Conservation (phyloP, 2,888 invertebrate species). For the Callyntrura sp. region DNA sequence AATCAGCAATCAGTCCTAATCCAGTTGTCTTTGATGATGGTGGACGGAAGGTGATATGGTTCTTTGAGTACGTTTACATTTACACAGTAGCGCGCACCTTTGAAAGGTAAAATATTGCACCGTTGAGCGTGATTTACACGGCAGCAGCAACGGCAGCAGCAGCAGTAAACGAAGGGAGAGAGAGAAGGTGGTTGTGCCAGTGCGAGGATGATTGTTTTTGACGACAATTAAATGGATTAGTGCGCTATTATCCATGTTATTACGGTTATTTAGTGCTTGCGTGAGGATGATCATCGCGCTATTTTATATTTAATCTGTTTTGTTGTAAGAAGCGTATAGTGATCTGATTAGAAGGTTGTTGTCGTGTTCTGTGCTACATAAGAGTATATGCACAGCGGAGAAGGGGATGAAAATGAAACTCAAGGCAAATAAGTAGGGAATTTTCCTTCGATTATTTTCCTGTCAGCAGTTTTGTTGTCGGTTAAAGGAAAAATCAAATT, state of each 20-base stretch:
- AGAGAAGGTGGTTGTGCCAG: not conserved
- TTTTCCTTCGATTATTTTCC: no score
- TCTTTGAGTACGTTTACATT: not conserved
- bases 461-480: no score
- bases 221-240: constrained; percentile 9
- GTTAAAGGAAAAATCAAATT: no score
- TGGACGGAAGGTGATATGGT: constrained; percentile 29
- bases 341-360: not conserved
- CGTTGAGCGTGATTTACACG: not conserved
- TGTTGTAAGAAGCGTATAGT: not conserved
- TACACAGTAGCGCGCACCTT: not conserved
- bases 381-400: not conserved
- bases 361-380: not conserved
- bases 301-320: no score
- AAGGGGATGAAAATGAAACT: constrained; percentile 2
- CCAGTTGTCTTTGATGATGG: constrained; percentile 66
- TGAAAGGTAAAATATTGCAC: not conserved
- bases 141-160: not conserved
- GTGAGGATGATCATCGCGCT: no score
- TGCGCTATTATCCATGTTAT: not conserved
- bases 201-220: no score
- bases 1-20: constrained; percentile 64
- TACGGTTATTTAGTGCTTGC: not conserved
- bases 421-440: not conserved
- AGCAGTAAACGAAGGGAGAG: no score